phyloP scores from a whole-genome alignment of 1,140 invertebrate genomes.

The Muscidifurax raptorellus region DNA sequence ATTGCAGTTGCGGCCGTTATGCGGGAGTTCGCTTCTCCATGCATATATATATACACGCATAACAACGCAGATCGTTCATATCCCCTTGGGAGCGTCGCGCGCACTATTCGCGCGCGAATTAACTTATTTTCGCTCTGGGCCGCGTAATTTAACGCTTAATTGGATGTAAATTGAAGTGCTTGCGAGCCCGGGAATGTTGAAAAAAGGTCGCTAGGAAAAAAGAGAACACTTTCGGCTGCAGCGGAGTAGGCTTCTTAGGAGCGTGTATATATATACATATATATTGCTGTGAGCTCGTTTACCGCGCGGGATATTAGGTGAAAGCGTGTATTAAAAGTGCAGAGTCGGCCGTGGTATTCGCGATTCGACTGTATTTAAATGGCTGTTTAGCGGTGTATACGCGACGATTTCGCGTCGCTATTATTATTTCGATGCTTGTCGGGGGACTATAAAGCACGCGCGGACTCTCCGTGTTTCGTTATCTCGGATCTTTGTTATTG shows the following conservation, averaged over 20 bases:
- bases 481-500: slow-evolving; percentile 31
- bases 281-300: background rate
- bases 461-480: background rate
- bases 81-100: background rate
- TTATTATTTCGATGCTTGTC: slow-evolving; percentile 41
- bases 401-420: slow-evolving; percentile 3
- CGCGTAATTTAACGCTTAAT: slow-evolving; percentile 5
- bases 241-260: too few relatives aligned
- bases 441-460: slow-evolving; percentile 6
- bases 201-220: too few relatives aligned
- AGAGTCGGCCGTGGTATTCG: background rate
- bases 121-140: background rate
- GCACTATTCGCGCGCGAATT: background rate
- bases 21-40: background rate
- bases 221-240: too few relatives aligned
- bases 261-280: background rate
- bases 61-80: background rate
- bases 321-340: slow-evolving; percentile 1
- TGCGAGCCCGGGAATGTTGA: background rate
- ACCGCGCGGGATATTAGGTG: background rate
- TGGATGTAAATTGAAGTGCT: slow-evolving; percentile 8
- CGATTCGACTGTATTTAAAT: slow-evolving; percentile 28
- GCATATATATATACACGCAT: background rate
- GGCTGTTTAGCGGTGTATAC: slow-evolving; percentile 13
- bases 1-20: slow-evolving; percentile 33